Evolutionary conservation across 2,113 vertebrate species (phyloP), one percentile per base, ranked within the genome.

Genomic region (Arvicanthis niloticus): DNA sequence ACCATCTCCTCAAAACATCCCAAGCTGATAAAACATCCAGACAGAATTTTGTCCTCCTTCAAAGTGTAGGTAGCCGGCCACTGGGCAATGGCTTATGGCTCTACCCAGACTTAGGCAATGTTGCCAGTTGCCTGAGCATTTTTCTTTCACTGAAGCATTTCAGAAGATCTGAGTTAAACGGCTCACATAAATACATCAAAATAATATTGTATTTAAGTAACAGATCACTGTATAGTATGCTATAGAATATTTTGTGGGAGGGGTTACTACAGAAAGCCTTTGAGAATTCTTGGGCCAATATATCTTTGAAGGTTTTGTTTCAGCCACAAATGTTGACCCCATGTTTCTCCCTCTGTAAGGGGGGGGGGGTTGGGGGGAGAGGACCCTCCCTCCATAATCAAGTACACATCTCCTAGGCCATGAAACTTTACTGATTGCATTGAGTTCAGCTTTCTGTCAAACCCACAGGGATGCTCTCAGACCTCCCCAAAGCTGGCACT

Each of bases 1-100:
- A 92, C 29, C 68, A 53, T 42, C 88, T 96, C 67, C 60, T 93
- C 34, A 88, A 91, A 95, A 92, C 58, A 92, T 92, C 85, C 65
- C 51, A 56, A 65, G 94, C 37, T 85, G 62, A 60, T 76, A 51
- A 96, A 88, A 89, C 29, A 92, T 72, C 60, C 42, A 81, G 77
- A 37, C 34, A 96, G 84, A 89, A 78, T 91, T 88, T 94, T 67
- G 93, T 70, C 67, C 21, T 92, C 60, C 45, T 62, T 96, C 37
- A 68, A 91, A 94, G 37, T 45, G 1, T 53, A 34, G 42, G 12
- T 8, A 90, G 6, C 24, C 76, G n/a, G 56, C 8, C 24, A 12
- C 56, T 26, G 7, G 53, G n/a, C 62, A 60, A 5, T 53, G 58
- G 53, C 86, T 72, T 93, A 68, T 3, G 8, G 72, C 34, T 94